Evolutionary conservation across 2,797 vertebrate genomes (phyloP).

Genomic region (Pangasius djambal): DNA sequence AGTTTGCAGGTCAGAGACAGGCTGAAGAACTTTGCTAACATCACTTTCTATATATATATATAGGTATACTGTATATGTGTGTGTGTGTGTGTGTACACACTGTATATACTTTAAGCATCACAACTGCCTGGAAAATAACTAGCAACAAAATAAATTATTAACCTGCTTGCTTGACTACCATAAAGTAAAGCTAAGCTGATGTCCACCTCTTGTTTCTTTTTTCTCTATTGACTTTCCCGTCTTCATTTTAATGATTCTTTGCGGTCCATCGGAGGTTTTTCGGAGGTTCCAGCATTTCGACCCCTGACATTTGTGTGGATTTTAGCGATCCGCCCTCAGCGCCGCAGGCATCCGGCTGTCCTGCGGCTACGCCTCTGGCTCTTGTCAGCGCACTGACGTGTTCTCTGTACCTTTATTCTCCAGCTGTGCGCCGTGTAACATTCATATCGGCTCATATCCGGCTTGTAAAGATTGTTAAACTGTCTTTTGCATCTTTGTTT

Average conservation of each 20-base stretch:
- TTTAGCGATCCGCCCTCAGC: not conserved
- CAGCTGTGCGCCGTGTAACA: not conserved
- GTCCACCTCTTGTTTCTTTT: not conserved
- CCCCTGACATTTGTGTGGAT: not conserved
- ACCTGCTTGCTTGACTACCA: not conserved
- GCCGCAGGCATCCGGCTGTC: not conserved
- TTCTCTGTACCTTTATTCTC: not conserved
- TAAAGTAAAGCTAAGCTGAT: not conserved
- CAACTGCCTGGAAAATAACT: not conserved
- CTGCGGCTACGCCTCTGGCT: constrained; percentile 3
- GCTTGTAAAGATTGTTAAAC: not conserved
- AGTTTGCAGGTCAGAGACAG: not conserved
- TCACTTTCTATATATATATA: too few species aligned
- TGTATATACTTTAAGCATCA: too few species aligned
- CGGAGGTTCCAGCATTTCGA: not conserved
- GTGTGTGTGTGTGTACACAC: too few species aligned
- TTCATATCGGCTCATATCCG: not conserved
- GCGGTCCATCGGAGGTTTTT: not conserved
- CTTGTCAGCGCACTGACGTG: not conserved
- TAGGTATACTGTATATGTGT: too few species aligned
- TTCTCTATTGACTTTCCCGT: too few species aligned
- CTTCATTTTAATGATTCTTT: too few species aligned
- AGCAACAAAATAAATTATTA: not conserved
- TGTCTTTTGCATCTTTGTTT: not conserved
- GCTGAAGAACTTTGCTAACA: not conserved